Evolutionary conservation across 2,888 invertebrate genomes (phyloP).

Genomic region (Cacoxenus indagator): DNA sequence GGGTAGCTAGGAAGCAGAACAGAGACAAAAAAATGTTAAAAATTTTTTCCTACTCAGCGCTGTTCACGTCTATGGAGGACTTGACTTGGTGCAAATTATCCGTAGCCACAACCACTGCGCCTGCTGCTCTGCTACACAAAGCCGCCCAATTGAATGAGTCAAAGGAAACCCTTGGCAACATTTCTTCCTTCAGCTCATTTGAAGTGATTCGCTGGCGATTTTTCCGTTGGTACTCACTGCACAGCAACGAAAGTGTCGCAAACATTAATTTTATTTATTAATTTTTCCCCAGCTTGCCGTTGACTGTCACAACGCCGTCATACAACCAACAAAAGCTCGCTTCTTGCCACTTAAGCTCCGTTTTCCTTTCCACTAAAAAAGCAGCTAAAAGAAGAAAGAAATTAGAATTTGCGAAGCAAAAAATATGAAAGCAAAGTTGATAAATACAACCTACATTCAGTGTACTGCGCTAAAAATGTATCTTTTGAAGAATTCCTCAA

Average conservation of each 20-base stretch:
- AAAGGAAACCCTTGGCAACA: slow-evolving; percentile 62
- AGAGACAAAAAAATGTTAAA: background rate
- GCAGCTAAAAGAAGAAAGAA: background rate
- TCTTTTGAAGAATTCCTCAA: slow-evolving; percentile 21
- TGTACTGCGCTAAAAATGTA: slow-evolving; percentile 13
- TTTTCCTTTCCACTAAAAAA: background rate
- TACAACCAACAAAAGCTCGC: background rate
- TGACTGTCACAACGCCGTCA: background rate
- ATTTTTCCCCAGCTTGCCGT: slow-evolving; percentile 46
- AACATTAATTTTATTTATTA: slow-evolving; percentile 68
- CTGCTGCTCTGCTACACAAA: background rate
- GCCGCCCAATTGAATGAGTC: slow-evolving; percentile 27
- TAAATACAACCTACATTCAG: slow-evolving; percentile 16
- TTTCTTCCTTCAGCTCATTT: background rate
- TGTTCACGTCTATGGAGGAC: slow-evolving; percentile 9
- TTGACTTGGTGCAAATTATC: slow-evolving; percentile 11
- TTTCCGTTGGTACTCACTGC: background rate
- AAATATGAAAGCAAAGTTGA: slow-evolving; percentile 19
- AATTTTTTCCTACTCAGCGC: slow-evolving; percentile 1
- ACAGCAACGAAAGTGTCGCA: slow-evolving; percentile 54
- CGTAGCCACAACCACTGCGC: background rate
- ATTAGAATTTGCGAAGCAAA: slow-evolving; percentile 14
- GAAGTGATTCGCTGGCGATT: background rate
- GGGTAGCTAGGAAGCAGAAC: background rate
- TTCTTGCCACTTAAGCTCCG: slow-evolving; percentile 10